Evolutionary conservation across 2,888 invertebrate genomes (phyloP), one percentile per base, ranked within the genome.

Genomic region (Panzeria rudis): DNA sequence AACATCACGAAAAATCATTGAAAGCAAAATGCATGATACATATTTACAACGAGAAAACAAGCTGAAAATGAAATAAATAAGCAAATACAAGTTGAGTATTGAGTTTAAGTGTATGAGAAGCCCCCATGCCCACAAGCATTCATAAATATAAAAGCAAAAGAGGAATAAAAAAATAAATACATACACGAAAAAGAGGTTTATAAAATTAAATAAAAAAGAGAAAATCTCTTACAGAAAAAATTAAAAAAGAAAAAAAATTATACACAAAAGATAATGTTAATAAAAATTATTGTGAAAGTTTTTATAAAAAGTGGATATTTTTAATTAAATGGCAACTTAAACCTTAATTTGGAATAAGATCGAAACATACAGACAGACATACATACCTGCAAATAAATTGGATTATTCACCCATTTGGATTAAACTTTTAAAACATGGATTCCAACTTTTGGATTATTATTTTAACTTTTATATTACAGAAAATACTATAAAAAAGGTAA

Each of bases 281-380:
- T 32, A 59, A 66, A 79, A 80, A 44, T 54, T 68, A 69, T 66
- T 86, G 82, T 86, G 86, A 86, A 84, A 86, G 84, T 86, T 29
- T 81, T 64, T 35, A 29, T 35, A 17, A 47, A 9, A 68, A 66
- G 29, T 59, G 59, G 8, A 38, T 44, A 44, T 32, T 32, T 29
- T 47, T 41, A 69, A 62, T 64, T 56, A 59, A 81, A 23, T n/a
- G n/a, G n/a, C 38, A 64, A 69, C 11, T 35, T 7, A 38, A 64
- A 38, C n/a, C 47, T 35, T 15, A 35, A 62, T 6, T 54, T 47
- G 54, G 78, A 78, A 62, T 54, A 78, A 50, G 23, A 7, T 59
- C 9, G 23, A 47, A 32, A 44, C 41, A 23, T 35, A 38, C 3
- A 29, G 29, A 29, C 2, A 2, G 5, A 29, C 29, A 29, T n/a